These are phyloP conservation scores for Meriones unguiculatus DNA, from an alignment of 2,113 vertebrate genomes.

Conservation along the genomic window DNA sequence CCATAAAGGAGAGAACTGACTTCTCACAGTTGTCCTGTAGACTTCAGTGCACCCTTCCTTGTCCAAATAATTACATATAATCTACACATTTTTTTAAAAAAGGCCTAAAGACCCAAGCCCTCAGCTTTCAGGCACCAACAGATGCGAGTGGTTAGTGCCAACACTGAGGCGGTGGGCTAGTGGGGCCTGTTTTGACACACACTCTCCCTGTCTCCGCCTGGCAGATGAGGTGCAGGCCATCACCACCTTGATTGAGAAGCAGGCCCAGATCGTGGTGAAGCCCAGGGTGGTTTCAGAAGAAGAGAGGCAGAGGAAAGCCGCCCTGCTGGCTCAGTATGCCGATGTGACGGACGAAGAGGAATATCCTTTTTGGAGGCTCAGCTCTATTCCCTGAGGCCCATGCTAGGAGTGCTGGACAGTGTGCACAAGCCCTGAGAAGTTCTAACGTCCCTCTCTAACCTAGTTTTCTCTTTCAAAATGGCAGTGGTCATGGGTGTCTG, in stretches of 20 bases:
- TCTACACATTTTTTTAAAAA: background rate
- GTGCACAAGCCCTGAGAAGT: background rate
- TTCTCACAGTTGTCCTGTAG: background rate
- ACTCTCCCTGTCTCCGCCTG: background rate
- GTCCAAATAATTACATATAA: background rate
- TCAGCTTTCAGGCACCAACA: slow-evolving; percentile 32
- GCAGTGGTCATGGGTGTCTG: background rate
- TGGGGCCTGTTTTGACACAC: background rate
- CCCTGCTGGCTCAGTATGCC: slow-evolving; percentile 96
- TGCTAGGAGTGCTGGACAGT: background rate
- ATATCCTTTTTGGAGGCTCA: slow-evolving; percentile 94
- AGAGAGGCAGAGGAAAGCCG: slow-evolving; percentile 94
- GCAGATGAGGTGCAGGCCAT: slow-evolving; percentile 95
- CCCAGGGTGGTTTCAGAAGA: slow-evolving; percentile 92
- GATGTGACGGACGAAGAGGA: slow-evolving; percentile 96
- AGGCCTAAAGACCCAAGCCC: background rate
- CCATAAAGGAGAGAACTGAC: too few species aligned
- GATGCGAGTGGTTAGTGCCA: background rate
- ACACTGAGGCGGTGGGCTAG: background rate
- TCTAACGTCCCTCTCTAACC: background rate
- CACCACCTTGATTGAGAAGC: slow-evolving; percentile 96
- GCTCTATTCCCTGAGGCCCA: background rate
- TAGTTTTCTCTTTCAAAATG: background rate
- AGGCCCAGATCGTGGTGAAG: slow-evolving; percentile 97
- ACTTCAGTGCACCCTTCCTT: background rate